Evolutionary conservation across 1,140 invertebrate genomes (phyloP), one percentile per base, ranked within the genome.

Genomic region (Cepaea nemoralis): DNA sequence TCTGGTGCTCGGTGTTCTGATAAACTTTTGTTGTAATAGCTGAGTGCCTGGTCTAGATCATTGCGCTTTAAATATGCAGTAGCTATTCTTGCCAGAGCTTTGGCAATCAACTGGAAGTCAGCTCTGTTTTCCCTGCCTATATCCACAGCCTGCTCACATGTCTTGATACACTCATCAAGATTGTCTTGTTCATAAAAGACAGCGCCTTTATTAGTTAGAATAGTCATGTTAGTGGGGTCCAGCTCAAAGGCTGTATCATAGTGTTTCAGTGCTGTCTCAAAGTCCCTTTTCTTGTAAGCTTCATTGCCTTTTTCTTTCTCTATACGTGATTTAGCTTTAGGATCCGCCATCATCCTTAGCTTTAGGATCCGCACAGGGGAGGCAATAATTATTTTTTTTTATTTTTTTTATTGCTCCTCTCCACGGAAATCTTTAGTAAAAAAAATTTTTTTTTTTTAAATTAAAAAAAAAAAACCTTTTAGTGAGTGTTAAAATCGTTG

Each of bases 101-200:
- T 94, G 0, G 98, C 97, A 91, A 99, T 98, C 70, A 99, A 91
- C 92, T 98, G 99, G 88, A 96, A 99, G 91, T 99, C 98, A 35
- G 97, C 97, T 83, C 97, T 94, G 91, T 99, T 98, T 92, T 99
- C 98, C 85, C 98, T 94, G 0, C 98, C 99, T 84, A 99, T 93
- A 86, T 99, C 97, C 85, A 99, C 95, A 0, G 96, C 98, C 87
- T 96, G 97, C 85, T 98, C 94, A 92, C 98, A 99, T 85, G 95
- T 94, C 87, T 95, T 94, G 82, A 99, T 97, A 92, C 98, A 99
- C 85, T 96, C 95, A 67, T 97, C 94, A 92, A 95, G 99, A 55
- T 99, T 95, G 87, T 97, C 97, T 89, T 97, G 95, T 92, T 99
- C 98, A 93, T 98, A 99, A 91, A 96, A 96, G 31, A 99, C 98